A percentile compares a stretch with the other conserved stretches of the same genome.
phyloP scores from a whole-genome alignment of 2,888 invertebrate species.

The Erebia epiphron region DNA sequence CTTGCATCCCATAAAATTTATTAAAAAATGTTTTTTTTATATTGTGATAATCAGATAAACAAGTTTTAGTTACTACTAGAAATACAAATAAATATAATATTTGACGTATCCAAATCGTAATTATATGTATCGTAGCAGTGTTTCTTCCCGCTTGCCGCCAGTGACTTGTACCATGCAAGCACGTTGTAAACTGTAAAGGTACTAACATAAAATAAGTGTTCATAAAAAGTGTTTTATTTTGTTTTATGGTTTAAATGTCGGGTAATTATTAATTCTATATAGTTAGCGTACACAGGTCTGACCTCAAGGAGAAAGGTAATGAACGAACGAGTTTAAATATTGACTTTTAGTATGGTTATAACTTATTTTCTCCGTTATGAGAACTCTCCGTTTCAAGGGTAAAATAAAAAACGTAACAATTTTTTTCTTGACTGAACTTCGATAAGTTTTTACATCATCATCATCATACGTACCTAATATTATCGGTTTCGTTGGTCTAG shows the following conservation, averaged over 20 bases:
- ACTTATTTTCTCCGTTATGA: too few species aligned
- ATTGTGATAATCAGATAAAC: too few species aligned
- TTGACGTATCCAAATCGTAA: not conserved
- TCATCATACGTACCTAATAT: too few species aligned
- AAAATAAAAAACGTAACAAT: not conserved
- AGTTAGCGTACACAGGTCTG: conserved; percentile 49
- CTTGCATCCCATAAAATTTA: too few species aligned
- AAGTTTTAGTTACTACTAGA: too few species aligned
- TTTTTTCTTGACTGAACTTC: not conserved
- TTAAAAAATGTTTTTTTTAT: too few species aligned
- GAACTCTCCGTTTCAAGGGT: not conserved
- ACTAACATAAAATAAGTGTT: conserved; percentile 55
- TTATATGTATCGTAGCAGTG: not conserved
- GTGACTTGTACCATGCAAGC: conserved; percentile 43
- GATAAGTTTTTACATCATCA: too few species aligned
- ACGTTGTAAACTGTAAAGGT: conserved; percentile 57
- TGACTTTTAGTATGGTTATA: conserved; percentile 34
- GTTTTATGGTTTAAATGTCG: conserved; percentile 67
- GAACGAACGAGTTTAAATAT: conserved; percentile 28
- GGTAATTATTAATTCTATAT: conserved; percentile 55
- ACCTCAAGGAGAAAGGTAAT: conserved; percentile 15
- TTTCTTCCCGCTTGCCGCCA: not conserved
- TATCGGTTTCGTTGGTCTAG: not conserved
- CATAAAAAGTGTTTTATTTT: conserved; percentile 68
- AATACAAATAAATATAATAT: not conserved